Conservation (phyloP, 2,888 invertebrate genomes). For the Leptopilina syphax region DNA sequence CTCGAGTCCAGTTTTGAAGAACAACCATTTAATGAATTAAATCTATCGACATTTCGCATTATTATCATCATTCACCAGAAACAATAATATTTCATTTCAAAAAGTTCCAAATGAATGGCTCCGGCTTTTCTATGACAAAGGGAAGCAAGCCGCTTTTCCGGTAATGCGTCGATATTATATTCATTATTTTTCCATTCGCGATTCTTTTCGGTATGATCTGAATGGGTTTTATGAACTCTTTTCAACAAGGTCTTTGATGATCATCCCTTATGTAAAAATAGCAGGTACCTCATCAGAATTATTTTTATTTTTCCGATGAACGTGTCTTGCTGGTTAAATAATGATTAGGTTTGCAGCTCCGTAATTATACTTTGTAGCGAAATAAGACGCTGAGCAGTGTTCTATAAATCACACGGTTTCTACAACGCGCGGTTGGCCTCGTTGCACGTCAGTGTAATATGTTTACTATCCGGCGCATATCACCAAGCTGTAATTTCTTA, state of each 20-base stretch:
- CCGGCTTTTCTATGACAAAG: too few relatives aligned
- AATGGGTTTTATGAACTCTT: too few relatives aligned
- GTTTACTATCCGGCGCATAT: slow-evolving; percentile 32
- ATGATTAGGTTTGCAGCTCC: slow-evolving; percentile 23
- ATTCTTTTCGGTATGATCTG: too few relatives aligned
- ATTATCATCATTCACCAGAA: slow-evolving; percentile 1
- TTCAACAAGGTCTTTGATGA: too few relatives aligned
- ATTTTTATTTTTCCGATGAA: background rate
- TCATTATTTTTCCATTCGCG: too few relatives aligned
- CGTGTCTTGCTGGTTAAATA: slow-evolving; percentile 17
- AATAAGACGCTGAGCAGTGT: slow-evolving; percentile 32
- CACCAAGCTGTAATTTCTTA: slow-evolving; percentile 30
- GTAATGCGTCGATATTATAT: too few relatives aligned
- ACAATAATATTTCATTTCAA: background rate
- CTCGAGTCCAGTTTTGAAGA: background rate
- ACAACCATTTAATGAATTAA: background rate
- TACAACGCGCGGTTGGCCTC: slow-evolving; percentile 37
- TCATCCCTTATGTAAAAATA: too few relatives aligned
- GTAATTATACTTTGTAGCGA: slow-evolving; percentile 36
- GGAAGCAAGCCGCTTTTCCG: too few relatives aligned
- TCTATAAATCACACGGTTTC: slow-evolving; percentile 34
- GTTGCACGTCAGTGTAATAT: slow-evolving; percentile 26
- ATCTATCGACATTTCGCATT: slow-evolving; percentile 6
- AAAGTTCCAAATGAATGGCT: too few relatives aligned
- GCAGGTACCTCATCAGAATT: background rate